Evolutionary conservation across 2,113 vertebrate genomes (phyloP), one percentile per base, ranked within the genome.

Genomic region (Malurus alboscapulatus): DNA sequence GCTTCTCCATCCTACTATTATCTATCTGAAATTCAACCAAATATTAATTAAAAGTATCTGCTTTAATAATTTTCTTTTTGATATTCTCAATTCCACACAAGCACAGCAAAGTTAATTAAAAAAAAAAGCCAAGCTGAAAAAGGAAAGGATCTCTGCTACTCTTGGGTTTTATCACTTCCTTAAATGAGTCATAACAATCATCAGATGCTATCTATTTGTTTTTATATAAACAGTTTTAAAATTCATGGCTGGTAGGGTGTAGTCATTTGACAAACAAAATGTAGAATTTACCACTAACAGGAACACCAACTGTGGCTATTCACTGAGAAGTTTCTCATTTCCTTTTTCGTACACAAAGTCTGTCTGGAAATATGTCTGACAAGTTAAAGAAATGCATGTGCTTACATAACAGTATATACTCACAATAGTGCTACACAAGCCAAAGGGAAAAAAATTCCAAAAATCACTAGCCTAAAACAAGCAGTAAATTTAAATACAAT

Each of bases 121-220:
- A 68, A 68, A 67, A 66, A n/a, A 68, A 48, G 38, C 11, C 36
- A 86, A 80, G 47, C 42, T 86, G 67, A 67, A 77, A 90, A 93
- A 93, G 82, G 47, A 83, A 92, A 85, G 24, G 34, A 68, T 54
- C 51, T 72, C 63, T 86, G 59, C 44, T 92, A 47, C 72, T 80
- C 72, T 48, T 74, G 34, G 36, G 88, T 55, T 91, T 90, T 94
- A 93, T 93, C 93, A 71, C 93, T 87, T 96, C 94, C 92, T 90
- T 73, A 93, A 93, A 74, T 83, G 90, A 90, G 84, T 92, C 88
- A 90, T 58, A 95, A 87, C 34, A 94, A 83, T 76, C 42, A 75
- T 85, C 71, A 96, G 85, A 96, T 92, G 63, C 26, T 95, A 89
- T 92, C 76, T 74, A 58, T 72, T 93, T 94, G 87, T 17, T 89